phyloP scores from a whole-genome alignment of 2,888 invertebrate species.

The Caenorhabditis zanzibari region DNA sequence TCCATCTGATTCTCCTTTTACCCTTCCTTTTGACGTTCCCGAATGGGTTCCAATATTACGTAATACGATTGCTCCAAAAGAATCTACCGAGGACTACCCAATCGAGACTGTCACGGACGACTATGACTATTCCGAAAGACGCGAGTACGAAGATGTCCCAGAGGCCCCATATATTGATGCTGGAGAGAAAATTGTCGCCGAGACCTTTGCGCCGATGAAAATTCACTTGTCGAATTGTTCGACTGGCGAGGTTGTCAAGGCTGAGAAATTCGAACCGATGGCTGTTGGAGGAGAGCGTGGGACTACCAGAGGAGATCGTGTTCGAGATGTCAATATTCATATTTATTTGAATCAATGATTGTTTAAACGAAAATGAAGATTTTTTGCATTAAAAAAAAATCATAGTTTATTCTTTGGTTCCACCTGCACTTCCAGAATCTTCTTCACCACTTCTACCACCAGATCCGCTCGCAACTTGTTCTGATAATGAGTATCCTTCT shows the following conservation, averaged over 20 bases:
- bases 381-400: constrained; percentile 3
- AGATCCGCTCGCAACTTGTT: constrained; percentile 67
- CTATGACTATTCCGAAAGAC: neutral
- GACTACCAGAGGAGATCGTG: constrained; percentile 3
- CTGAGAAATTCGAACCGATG: constrained; percentile 31
- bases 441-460: constrained; percentile 57
- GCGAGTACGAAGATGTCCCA: neutral
- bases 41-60: too few species aligned
- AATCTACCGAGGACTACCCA: too few species aligned
- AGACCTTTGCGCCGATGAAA: neutral
- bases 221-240: neutral
- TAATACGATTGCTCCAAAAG: neutral
- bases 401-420: constrained; percentile 12
- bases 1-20: too few species aligned
- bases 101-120: too few species aligned
- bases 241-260: constrained; percentile 10
- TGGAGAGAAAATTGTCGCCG: neutral
- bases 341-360: constrained; percentile 30
- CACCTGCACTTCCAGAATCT: constrained; percentile 63
- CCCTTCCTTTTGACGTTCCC: too few species aligned
- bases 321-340: constrained; percentile 24
- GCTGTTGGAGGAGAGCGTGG: neutral
- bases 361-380: neutral
- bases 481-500: constrained; percentile 67
- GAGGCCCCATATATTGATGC: too few species aligned